A percentile compares a stretch with the other conserved stretches of the same genome.
These are phyloP conservation scores for Phyllopteryx taeniolatus DNA, from an alignment of 2,113 vertebrate species.

Conservation along the genomic window DNA sequence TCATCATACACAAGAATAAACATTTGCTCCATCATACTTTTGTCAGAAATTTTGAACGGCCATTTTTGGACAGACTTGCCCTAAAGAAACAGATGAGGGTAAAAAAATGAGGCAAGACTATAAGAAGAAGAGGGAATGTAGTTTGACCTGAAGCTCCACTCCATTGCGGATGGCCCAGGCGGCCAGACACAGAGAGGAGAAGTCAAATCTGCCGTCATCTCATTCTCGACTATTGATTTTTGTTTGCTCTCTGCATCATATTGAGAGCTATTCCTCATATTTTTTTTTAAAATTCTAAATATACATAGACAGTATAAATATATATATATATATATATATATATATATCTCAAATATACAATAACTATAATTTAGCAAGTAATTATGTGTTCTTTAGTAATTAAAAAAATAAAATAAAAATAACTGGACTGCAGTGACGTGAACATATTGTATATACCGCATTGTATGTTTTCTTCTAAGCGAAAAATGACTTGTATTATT, in stretches of 20 bases:
- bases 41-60: background rate
- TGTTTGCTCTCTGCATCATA: background rate
- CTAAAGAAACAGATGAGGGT: background rate
- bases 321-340: no score
- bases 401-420: no score
- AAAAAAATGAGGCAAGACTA: background rate
- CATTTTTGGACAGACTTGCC: background rate
- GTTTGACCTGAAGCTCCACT: constrained; percentile 1
- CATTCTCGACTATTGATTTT: background rate
- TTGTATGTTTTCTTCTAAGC: no score
- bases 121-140: background rate
- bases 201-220: background rate
- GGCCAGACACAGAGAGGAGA: background rate
- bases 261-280: background rate
- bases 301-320: no score
- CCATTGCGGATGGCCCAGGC: background rate
- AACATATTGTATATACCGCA: no score
- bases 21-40: background rate
- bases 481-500: no score
- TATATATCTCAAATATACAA: no score
- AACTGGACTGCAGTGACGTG: no score
- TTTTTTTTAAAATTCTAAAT: no score
- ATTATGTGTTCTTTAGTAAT: no score
- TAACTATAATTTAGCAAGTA: no score
- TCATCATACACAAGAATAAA: no score